These are phyloP conservation scores for Cervus canadensis DNA, from an alignment of 2,113 vertebrate species.

Conservation along the genomic window DNA sequence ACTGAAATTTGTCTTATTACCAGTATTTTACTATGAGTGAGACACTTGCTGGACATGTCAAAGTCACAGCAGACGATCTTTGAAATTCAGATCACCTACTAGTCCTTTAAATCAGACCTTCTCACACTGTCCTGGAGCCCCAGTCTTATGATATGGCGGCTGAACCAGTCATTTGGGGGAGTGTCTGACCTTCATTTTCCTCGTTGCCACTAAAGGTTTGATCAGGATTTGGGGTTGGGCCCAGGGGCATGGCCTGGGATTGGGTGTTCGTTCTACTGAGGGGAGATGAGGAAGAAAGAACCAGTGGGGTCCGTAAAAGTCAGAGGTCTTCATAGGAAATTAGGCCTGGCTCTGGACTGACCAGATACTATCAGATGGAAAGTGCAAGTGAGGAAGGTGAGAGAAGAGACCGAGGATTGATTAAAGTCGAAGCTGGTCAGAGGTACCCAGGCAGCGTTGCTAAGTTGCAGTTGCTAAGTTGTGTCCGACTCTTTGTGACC, in stretches of 20 bases:
- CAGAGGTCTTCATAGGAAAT: neutral
- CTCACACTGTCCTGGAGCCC: neutral
- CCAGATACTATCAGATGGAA: neutral
- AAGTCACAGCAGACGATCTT: neutral
- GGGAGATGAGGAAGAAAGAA: neutral
- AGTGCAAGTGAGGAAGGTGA: neutral
- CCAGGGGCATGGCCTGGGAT: too few relatives aligned
- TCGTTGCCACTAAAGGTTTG: neutral
- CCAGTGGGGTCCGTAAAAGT: neutral
- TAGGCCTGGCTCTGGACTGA: neutral
- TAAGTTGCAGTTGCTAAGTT: too few relatives aligned
- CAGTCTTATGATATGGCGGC: neutral
- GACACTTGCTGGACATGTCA: conserved; percentile 2
- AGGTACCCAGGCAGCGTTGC: neutral
- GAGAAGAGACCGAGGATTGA: neutral
- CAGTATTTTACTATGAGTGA: neutral
- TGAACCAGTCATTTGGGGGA: neutral
- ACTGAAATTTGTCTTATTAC: conserved; percentile 48
- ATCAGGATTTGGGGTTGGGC: neutral
- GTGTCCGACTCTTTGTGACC: neutral
- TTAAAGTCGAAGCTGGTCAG: neutral
- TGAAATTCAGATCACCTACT: neutral
- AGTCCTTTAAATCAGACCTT: neutral
- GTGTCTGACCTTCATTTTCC: neutral
- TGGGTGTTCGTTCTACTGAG: accelerated